Percentiles rank a stretch among this genome's conserved stretches.
Evolutionary conservation across 2,888 invertebrate species (phyloP).

Genomic region (Saturnia japonica): DNA sequence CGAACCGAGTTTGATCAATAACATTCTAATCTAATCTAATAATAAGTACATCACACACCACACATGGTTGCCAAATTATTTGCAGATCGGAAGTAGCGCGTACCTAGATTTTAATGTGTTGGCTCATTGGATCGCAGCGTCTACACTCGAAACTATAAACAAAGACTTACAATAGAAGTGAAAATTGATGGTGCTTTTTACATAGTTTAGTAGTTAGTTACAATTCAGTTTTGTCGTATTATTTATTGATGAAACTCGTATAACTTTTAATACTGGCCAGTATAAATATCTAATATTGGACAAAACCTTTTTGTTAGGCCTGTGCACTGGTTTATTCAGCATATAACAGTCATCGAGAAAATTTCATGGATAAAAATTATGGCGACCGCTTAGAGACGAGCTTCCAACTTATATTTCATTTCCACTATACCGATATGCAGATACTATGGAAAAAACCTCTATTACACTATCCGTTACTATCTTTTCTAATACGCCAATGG

Average conservation of each 20-base stretch:
- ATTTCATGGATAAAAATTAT: too few species aligned
- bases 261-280: background rate
- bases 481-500: too few species aligned
- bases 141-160: background rate
- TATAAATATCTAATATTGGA: background rate
- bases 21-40: constrained; percentile 59
- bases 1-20: constrained; percentile 60
- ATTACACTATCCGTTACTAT: too few species aligned
- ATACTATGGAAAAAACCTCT: too few species aligned
- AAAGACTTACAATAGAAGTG: background rate
- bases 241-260: background rate
- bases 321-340: background rate
- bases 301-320: background rate
- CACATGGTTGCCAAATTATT: constrained; percentile 68
- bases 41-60: constrained; percentile 46
- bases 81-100: constrained; percentile 60
- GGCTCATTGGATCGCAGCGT: background rate
- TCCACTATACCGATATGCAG: too few species aligned
- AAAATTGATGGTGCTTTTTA: background rate
- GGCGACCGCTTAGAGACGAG: too few species aligned
- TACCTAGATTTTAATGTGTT: constrained; percentile 8
- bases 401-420: too few species aligned
- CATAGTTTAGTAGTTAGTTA: background rate
- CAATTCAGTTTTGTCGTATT: background rate
- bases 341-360: background rate